phyloP scores from a whole-genome alignment of 2,797 vertebrate species.

The Tinamus major region DNA sequence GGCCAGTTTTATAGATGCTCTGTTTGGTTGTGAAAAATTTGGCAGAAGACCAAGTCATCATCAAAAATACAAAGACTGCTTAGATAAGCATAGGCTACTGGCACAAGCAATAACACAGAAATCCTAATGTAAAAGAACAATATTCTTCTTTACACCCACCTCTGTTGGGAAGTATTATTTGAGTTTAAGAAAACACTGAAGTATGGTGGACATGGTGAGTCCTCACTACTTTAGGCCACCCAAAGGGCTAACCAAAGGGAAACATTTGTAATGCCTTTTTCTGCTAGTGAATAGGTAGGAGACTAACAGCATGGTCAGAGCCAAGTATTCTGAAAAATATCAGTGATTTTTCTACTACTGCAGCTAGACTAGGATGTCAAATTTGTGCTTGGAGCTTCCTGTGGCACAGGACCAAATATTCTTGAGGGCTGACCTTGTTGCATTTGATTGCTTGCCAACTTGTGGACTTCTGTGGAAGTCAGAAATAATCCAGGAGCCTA shows the following conservation, averaged over 20 bases:
- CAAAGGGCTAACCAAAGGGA: not conserved
- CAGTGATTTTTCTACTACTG: not conserved
- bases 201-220: not conserved
- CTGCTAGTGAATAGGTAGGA: not conserved
- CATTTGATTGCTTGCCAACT: accelerated
- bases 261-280: not conserved
- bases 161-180: conserved; percentile 21
- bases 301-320: not conserved
- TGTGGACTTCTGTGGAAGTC: not conserved
- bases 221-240: not conserved
- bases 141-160: not conserved
- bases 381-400: not conserved
- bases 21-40: not conserved
- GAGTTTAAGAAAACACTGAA: conserved; percentile 9
- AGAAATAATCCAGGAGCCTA: not conserved
- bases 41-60: not conserved
- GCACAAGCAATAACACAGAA: not conserved
- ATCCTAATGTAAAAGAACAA: not conserved
- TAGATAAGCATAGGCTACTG: conserved; percentile 4
- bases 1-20: not conserved
- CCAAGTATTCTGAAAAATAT: not conserved
- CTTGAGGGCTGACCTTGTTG: not conserved
- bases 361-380: not conserved
- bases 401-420: not conserved
- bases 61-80: not conserved